Evolutionary conservation across 2,888 invertebrate species (phyloP).

Genomic region (Notocelia uddmanniana): DNA sequence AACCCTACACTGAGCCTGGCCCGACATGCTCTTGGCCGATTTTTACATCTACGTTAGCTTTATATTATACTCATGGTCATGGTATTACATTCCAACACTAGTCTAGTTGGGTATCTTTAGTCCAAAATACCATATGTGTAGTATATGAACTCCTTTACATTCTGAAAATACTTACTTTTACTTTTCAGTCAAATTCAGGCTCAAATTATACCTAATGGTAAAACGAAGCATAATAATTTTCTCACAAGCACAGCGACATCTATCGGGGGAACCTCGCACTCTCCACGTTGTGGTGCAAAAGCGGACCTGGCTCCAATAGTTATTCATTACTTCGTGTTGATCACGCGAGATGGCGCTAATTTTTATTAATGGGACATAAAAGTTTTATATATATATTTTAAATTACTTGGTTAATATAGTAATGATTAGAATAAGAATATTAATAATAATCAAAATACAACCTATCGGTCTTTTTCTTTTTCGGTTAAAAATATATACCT

Average conservation of each 20-base stretch:
- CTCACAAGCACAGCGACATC: slow-evolving; percentile 13
- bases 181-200: background rate
- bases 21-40: too few relatives aligned
- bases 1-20: too few relatives aligned
- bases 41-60: too few relatives aligned
- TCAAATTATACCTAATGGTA: background rate
- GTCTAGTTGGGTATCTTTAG: too few relatives aligned
- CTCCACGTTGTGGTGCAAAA: background rate
- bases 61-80: too few relatives aligned
- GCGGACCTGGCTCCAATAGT: too few relatives aligned
- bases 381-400: background rate
- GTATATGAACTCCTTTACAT: too few relatives aligned
- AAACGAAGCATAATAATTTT: background rate
- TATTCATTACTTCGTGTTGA: slow-evolving; percentile 22
- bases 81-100: too few relatives aligned
- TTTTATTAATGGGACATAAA: background rate
- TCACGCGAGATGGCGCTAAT: slow-evolving; percentile 36
- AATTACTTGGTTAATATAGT: background rate
- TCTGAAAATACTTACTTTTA: background rate
- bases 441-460: too few relatives aligned
- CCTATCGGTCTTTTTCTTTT: too few relatives aligned
- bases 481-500: too few relatives aligned
- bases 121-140: too few relatives aligned
- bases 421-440: background rate
- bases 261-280: slow-evolving; percentile 10